Conservation (phyloP, 2,797 vertebrate species). For the Harpagifer antarcticus region DNA sequence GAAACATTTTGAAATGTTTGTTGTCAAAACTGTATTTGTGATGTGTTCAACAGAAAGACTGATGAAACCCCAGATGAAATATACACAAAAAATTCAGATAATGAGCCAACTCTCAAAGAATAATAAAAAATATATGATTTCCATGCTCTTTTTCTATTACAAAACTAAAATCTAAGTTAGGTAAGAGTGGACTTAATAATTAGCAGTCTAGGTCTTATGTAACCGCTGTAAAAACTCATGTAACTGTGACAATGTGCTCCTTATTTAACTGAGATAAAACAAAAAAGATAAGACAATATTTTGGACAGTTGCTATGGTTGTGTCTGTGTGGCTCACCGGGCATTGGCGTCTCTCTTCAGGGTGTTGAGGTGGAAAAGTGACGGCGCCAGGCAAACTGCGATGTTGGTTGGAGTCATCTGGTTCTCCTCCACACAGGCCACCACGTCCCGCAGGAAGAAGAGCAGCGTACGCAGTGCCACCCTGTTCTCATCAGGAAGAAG, state of each 20-base stretch:
- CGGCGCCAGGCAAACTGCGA: slow-evolving; percentile 91
- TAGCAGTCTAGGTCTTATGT: slow-evolving; percentile 17
- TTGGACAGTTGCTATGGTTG: no score
- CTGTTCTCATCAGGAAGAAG: slow-evolving; percentile 91
- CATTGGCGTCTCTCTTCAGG: slow-evolving; percentile 82
- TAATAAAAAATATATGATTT: no score
- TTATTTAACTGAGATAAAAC: neutral
- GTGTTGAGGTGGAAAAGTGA: slow-evolving; percentile 92
- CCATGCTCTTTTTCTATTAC: no score
- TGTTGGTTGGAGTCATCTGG: slow-evolving; percentile 93
- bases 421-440: slow-evolving; percentile 88
- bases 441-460: slow-evolving; percentile 89
- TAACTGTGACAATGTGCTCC: no score
- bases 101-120: no score
- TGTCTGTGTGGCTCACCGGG: slow-evolving; percentile 72
- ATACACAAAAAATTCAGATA: no score
- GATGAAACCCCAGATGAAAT: no score
- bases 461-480: slow-evolving; percentile 88
- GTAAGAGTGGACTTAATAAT: slow-evolving; percentile 3
- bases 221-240: slow-evolving; percentile 23
- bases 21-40: no score
- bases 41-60: no score
- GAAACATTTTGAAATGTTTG: no score
- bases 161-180: no score
- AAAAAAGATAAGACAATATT: neutral